phyloP scores from a whole-genome alignment of 1,140 invertebrate genomes.

The Cotesia vestalis region DNA sequence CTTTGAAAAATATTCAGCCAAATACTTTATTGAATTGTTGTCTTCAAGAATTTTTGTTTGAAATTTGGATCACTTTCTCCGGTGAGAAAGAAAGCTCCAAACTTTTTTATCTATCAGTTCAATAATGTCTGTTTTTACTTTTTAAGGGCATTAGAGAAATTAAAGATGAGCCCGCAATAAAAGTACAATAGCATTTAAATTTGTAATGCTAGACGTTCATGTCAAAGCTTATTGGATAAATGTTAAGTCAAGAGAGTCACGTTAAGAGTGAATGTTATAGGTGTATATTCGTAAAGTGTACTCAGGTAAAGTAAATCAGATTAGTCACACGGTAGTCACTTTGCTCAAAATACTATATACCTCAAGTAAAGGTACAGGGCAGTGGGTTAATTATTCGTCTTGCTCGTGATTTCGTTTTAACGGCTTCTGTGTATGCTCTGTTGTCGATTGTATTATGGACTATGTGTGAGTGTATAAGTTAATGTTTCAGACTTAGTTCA shows the following conservation, averaged over 20 bases:
- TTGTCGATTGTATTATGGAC: background rate
- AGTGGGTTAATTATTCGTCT: constrained; percentile 26
- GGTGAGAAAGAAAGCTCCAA: too few relatives aligned
- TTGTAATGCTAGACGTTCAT: too few relatives aligned
- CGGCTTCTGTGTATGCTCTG: constrained; percentile 1
- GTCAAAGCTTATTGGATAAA: background rate
- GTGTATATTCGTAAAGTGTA: constrained; percentile 11
- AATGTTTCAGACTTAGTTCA: background rate
- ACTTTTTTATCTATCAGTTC: too few relatives aligned
- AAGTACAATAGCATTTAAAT: too few relatives aligned
- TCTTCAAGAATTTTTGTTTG: too few relatives aligned
- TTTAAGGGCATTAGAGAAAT: too few relatives aligned
- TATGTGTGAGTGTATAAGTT: background rate
- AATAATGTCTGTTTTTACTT: too few relatives aligned
- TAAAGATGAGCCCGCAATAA: too few relatives aligned
- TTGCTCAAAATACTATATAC: background rate
- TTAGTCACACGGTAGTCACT: constrained; percentile 20
- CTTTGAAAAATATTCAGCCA: too few relatives aligned
- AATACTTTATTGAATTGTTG: too few relatives aligned
- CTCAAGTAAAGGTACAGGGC: background rate
- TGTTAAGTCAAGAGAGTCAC: too few relatives aligned
- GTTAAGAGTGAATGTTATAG: background rate
- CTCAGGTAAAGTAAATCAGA: constrained; percentile 17
- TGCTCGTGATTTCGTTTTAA: constrained; percentile 27
- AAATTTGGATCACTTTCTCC: too few relatives aligned